Evolutionary conservation across 1,140 invertebrate species (phyloP).

Genomic region (Trachymyrmex septentrionalis): DNA sequence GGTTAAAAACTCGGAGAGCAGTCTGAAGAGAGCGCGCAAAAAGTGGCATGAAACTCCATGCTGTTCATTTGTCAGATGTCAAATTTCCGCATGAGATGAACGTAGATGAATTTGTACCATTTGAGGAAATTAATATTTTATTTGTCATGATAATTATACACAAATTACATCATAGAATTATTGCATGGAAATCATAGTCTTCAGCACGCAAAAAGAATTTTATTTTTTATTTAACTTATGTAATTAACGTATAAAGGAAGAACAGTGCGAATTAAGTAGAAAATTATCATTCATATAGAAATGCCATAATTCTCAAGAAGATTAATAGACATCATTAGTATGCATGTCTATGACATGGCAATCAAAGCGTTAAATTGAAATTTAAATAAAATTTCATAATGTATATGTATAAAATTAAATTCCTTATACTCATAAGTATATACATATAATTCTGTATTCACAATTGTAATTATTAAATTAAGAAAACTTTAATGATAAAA

Average conservation of each 20-base stretch:
- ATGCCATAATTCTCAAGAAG: not conserved
- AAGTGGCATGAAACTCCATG: not conserved
- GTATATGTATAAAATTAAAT: conserved; percentile 7
- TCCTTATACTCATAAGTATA: not conserved
- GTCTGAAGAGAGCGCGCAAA: conserved; percentile 48
- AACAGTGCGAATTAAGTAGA: not conserved
- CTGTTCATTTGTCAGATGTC: not conserved
- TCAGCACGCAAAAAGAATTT: not conserved
- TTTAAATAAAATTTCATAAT: not conserved
- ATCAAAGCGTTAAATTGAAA: conserved; percentile 17
- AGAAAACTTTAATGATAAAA: not conserved
- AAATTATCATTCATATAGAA: not conserved
- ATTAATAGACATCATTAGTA: not conserved
- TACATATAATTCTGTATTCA: conserved; percentile 7
- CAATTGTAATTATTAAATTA: not conserved
- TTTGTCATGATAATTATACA: not conserved
- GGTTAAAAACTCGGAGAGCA: conserved; percentile 64
- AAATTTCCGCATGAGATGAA: not conserved
- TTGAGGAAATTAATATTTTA: not conserved
- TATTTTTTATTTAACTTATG: conserved; percentile 6
- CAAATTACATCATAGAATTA: not conserved
- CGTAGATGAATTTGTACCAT: not conserved
- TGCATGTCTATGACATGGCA: not conserved
- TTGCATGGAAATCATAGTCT: not conserved
- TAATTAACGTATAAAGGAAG: not conserved